phyloP scores from a whole-genome alignment of 2,888 invertebrate species.

The Tetragonula carbonaria region DNA sequence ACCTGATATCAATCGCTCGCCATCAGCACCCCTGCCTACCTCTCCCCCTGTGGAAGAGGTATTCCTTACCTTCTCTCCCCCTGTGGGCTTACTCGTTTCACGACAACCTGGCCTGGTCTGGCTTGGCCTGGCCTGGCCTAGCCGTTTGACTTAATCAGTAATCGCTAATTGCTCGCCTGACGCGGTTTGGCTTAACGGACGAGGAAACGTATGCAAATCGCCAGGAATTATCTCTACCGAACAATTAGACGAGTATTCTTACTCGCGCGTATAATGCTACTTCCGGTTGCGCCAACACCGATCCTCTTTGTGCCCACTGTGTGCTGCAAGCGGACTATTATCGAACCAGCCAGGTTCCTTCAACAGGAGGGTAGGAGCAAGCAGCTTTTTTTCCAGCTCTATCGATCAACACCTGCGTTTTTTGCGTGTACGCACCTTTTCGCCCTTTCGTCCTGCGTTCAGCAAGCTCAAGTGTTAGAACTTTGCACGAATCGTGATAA shows the following conservation, averaged over 20 bases:
- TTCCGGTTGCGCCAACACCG: slow-evolving; percentile 75
- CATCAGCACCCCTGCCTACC: slow-evolving; percentile 72
- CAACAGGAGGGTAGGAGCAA: background rate
- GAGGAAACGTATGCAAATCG: slow-evolving; percentile 83
- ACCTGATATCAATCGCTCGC: slow-evolving; percentile 80
- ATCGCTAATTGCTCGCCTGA: slow-evolving; percentile 84
- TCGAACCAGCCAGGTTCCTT: slow-evolving; percentile 40
- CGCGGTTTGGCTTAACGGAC: slow-evolving; percentile 80
- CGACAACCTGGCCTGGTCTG: slow-evolving; percentile 69
- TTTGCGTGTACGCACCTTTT: slow-evolving; percentile 5
- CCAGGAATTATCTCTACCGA: slow-evolving; percentile 79
- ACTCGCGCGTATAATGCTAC: slow-evolving; percentile 79
- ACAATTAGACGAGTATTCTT: slow-evolving; percentile 82
- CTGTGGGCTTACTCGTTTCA: slow-evolving; percentile 41
- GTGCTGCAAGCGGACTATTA: slow-evolving; percentile 37
- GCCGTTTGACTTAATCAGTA: slow-evolving; percentile 84
- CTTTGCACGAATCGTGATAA: background rate
- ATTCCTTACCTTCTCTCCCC: slow-evolving; percentile 25
- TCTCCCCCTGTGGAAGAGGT: slow-evolving; percentile 37
- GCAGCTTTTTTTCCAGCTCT: slow-evolving; percentile 8
- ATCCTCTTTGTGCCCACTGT: slow-evolving; percentile 41
- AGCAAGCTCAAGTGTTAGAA: background rate
- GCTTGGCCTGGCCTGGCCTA: slow-evolving; percentile 70
- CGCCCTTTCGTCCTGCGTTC: background rate
- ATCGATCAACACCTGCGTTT: slow-evolving; percentile 61